Evolutionary conservation across 1,140 invertebrate species (phyloP).

Genomic region (Nilaparvata lugens): DNA sequence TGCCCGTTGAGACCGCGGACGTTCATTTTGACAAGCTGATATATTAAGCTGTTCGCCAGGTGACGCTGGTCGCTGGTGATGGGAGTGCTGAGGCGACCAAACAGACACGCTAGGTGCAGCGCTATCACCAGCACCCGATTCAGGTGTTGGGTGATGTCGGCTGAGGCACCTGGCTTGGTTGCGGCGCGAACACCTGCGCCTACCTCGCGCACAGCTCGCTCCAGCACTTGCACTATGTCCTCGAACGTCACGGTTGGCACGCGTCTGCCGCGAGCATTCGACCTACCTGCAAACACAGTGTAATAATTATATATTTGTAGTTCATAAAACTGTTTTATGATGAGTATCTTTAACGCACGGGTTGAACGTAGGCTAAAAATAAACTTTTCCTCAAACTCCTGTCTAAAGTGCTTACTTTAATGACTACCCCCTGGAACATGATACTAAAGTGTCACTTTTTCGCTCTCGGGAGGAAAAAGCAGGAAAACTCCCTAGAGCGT

Average conservation of each 20-base stretch:
- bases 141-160: not conserved
- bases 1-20: conserved; percentile 50
- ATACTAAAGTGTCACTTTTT: too few species aligned
- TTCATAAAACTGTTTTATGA: too few species aligned
- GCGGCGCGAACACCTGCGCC: conserved; percentile 36
- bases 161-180: conserved; percentile 13
- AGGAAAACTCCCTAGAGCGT: too few species aligned
- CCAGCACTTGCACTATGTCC: conserved; percentile 74
- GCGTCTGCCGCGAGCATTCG: conserved; percentile 55
- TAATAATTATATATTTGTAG: not conserved
- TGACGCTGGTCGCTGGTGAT: conserved; percentile 31
- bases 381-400: too few species aligned
- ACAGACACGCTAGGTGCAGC: conserved; percentile 66
- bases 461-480: too few species aligned
- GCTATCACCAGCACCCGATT: conserved; percentile 71
- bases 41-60: conserved; percentile 30
- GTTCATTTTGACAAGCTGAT: conserved; percentile 25
- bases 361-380: too few species aligned
- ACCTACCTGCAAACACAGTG: conserved; percentile 39
- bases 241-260: conserved; percentile 67
- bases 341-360: not conserved
- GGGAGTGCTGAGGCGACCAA: conserved; percentile 44
- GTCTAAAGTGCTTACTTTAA: too few species aligned
- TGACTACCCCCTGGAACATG: too few species aligned
- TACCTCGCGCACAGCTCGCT: conserved; percentile 64